Evolutionary conservation across 2,888 invertebrate species (phyloP), one percentile per base, ranked within the genome.

Genomic region (Mellilla xanthometata): DNA sequence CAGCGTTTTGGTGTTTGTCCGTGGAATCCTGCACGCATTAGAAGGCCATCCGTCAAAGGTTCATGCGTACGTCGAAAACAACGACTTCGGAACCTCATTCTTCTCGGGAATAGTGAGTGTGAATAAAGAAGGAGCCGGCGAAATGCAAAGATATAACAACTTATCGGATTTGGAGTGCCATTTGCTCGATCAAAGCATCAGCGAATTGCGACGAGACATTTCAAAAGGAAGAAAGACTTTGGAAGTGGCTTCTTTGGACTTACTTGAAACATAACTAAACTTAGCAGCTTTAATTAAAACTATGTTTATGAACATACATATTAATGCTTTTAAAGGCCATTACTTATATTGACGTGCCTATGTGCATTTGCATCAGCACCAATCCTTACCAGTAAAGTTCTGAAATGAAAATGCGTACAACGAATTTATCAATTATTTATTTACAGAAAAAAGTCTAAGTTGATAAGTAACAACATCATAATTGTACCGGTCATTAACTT

Each of bases 1-100:
- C 59, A 92, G 94, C 39, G 92, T 91, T 8, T 85, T 91, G 3
- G 65, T 91, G 33, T 94, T 94, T 65, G 88, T 91, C 8, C 79
- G 87, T 52, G 88, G 90, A 1, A 60, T 93, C 27, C 69, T 94
- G 0, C 80, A 90, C 28, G 94, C 76, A 1, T 42, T 83, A n/a
- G 66, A 70, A 3, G 84, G 81, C 0, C 52, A 57, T 1, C 58
- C 58, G 0, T 52, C 60, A 2, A 59, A 60, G 43, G 65, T 81
- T 0, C 64, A 77, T 23, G 84, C 81, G 2, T 78, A 60, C 12
- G 58, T 86, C 0, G 81, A 82, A 38, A 86, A 85, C 52, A 82
- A 85, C 34, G 80, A 84, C 40, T 84, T 80, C 31, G 85, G 82
- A 7, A 85, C 84, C 0, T 61, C 67, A 3, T 86, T 60, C 49